A percentile compares a stretch with the other conserved stretches of the same genome.
Evolutionary conservation across 2,888 invertebrate genomes (phyloP).

Genomic region (Cosmopolites sordidus): DNA sequence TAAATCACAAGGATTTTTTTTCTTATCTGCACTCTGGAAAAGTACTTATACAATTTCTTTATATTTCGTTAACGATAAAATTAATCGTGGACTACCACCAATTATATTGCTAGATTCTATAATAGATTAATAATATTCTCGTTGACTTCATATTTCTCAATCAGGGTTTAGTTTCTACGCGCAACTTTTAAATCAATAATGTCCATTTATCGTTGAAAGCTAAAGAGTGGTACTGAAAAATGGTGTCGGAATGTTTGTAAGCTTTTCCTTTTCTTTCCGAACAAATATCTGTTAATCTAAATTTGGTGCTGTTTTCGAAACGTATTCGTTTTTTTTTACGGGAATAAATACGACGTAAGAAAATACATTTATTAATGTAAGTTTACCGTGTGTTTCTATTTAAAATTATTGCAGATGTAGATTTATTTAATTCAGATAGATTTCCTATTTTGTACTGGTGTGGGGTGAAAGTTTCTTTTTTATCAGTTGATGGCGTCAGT

Average conservation of each 20-base stretch:
- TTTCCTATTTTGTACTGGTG: no score
- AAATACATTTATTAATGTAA: no score
- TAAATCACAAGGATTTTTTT: conserved; percentile 17
- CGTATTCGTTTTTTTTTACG: no score
- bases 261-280: not conserved
- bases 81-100: conserved; percentile 17
- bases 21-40: conserved; percentile 12
- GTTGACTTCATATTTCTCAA: no score
- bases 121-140: conserved; percentile 14
- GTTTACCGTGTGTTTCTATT: no score
- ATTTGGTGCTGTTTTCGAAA: not conserved
- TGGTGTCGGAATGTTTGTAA: not conserved
- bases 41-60: conserved; percentile 18
- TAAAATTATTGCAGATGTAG: no score
- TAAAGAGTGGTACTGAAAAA: not conserved
- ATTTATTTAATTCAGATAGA: no score
- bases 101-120: conserved; percentile 19
- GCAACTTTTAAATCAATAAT: not conserved
- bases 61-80: conserved; percentile 14
- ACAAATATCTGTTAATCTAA: not conserved
- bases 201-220: not conserved
- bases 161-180: not conserved
- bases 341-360: no score
- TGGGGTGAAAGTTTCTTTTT: no score
- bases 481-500: no score